Percentiles rank a stretch among this genome's conserved stretches.
phyloP scores from a whole-genome alignment of 2,797 vertebrate genomes.

The Protosalanx chinensis region DNA sequence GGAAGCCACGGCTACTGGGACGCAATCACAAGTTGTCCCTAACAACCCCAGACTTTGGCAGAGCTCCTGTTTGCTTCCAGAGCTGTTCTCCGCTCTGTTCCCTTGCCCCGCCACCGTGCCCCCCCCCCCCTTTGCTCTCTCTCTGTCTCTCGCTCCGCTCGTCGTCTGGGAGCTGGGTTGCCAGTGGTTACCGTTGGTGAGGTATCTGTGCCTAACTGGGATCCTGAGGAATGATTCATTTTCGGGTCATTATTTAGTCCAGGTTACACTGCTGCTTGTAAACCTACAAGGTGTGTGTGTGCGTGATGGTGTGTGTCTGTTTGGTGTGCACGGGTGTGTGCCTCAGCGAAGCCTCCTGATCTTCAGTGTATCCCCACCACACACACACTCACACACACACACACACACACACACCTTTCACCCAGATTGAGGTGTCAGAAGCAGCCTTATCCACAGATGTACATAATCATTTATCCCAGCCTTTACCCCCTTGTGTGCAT shows the following conservation, averaged over 20 bases:
- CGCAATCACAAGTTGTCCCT: constrained; percentile 11
- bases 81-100: neutral
- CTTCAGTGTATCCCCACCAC: neutral
- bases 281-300: neutral
- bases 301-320: neutral
- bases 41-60: neutral
- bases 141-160: no score
- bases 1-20: neutral
- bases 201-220: no score
- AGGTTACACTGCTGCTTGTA: neutral
- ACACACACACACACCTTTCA: neutral
- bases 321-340: neutral
- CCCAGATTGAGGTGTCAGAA: neutral
- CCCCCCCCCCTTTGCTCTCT: no score
- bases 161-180: neutral
- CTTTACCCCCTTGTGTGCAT: no score
- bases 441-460: neutral
- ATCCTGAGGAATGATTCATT: neutral
- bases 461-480: no score
- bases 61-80: neutral
- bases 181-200: neutral
- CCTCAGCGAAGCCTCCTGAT: neutral
- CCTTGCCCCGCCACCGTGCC: no score
- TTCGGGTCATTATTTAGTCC: neutral
- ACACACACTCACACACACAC: no score